A percentile compares a stretch with the other conserved stretches of the same genome.
These are phyloP conservation scores for Rapana venosa DNA, from an alignment of 2,888 invertebrate species.

Conservation along the genomic window DNA sequence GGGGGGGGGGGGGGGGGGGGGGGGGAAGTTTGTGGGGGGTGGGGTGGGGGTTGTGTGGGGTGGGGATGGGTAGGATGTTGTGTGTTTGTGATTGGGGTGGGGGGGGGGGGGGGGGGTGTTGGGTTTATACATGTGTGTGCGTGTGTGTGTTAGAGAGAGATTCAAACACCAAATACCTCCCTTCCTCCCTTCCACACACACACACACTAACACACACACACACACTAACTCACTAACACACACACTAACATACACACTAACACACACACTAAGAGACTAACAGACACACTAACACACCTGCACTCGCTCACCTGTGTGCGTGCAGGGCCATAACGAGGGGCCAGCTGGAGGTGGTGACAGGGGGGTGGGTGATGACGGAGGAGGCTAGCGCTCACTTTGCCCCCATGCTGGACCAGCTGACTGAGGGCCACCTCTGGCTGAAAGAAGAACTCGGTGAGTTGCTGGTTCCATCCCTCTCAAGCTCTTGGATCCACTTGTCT, in stretches of 20 bases:
- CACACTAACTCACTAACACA: background rate
- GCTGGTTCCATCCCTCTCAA: background rate
- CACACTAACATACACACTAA: background rate
- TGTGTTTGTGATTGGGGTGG: too few relatives aligned
- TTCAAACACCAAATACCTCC: too few relatives aligned
- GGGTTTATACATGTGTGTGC: too few relatives aligned
- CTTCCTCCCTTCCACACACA: background rate
- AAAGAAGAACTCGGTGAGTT: constrained; percentile 83
- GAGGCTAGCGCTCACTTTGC: constrained; percentile 97
- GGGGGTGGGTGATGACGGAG: constrained; percentile 99
- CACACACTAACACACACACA: background rate
- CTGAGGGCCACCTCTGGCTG: constrained; percentile 97
- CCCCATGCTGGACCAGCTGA: constrained; percentile 91
- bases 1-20: too few relatives aligned
- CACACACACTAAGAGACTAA: too few relatives aligned
- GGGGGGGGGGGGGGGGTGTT: too few relatives aligned
- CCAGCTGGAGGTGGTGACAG: constrained; percentile 96
- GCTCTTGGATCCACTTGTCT: background rate
- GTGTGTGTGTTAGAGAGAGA: too few relatives aligned
- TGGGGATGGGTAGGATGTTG: too few relatives aligned
- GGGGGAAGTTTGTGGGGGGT: too few relatives aligned
- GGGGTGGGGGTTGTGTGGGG: too few relatives aligned
- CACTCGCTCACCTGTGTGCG: constrained; percentile 30
- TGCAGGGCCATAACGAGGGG: constrained; percentile 87
- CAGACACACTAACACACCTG: background rate